A percentile compares a stretch with the other conserved stretches of the same genome.
Evolutionary conservation across 2,113 vertebrate genomes (phyloP).

Genomic region (Chamaetylas fuelleborni): DNA sequence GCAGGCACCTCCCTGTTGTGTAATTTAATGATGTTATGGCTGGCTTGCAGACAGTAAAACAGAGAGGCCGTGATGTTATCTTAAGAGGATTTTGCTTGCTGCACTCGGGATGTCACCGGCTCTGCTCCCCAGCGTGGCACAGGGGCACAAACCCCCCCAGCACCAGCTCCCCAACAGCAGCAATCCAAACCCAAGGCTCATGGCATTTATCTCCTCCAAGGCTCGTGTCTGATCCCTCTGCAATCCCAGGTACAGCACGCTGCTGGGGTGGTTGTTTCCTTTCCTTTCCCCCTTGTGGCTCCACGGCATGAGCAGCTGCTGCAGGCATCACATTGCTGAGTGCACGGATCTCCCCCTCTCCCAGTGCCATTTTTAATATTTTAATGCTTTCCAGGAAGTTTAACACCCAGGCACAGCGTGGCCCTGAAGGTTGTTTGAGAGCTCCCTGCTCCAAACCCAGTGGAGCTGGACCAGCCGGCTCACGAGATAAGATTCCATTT

Average conservation of each 20-base stretch:
- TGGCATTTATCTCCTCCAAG: not conserved
- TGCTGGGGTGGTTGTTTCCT: not conserved
- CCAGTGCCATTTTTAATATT: not conserved
- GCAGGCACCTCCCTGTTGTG: conserved; percentile 63
- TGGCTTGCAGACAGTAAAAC: conserved; percentile 65
- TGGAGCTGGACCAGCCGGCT: conserved; percentile 1
- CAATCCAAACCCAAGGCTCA: not conserved
- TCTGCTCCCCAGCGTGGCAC: not conserved
- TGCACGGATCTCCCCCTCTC: not conserved
- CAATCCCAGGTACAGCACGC: not conserved
- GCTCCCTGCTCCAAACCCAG: not conserved
- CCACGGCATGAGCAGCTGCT: not conserved
- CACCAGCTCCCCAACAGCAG: not conserved
- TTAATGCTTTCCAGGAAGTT: not conserved
- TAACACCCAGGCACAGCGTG: not conserved
- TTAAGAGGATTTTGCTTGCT: conserved; percentile 56
- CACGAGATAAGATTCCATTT: conserved; percentile 28
- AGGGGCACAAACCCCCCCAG: not conserved
- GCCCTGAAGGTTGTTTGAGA: not conserved
- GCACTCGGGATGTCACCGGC: not conserved
- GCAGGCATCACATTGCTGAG: not conserved
- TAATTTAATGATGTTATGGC: conserved; percentile 60
- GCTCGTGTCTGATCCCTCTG: not conserved
- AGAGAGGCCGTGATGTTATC: conserved; percentile 63
- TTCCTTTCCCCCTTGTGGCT: not conserved